Evolutionary conservation across 2,888 invertebrate genomes (phyloP), one percentile per base, ranked within the genome.

Genomic region (Harmothoe impar): DNA sequence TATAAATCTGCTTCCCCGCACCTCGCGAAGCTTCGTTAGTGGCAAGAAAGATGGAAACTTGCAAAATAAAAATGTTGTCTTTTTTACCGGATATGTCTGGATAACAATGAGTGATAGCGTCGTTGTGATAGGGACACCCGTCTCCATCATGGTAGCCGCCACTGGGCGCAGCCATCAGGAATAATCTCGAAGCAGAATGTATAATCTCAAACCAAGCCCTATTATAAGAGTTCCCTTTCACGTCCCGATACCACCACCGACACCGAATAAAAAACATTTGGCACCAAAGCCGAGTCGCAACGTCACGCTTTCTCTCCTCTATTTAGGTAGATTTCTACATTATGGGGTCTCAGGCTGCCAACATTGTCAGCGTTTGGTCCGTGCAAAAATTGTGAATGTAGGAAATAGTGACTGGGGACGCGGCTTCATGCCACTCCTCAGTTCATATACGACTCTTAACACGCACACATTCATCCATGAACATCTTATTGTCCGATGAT

Each of bases 111-210:
- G 20, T n/a, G n/a, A 62, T 20, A 20, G n/a, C 1, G n/a, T n/a
- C 62, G 3, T 15, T 15, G 20, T 20, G n/a, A 62, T 62, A 43
- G 43, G 43, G 10, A 43, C 3, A 43, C 43, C 10, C 43, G 10
- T 43, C 43, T 7, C 43, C 43, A 43, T 43, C 43, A 43, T 7
- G 43, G 43, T 20, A 1, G 3, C 62, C 62, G 1, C 15, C n/a
- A 20, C 23, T 15, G 20, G 62, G 1, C n/a, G 20, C 62, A 62
- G 7, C 62, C 3, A n/a, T n/a, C 23, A 62, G 23, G 20, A 62
- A 12, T 62, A 62, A 62, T 62, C 62, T 62, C 62, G 62, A 62
- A n/a, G 62, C 62, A 62, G n/a, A 20, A 20, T 62, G 62, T n/a
- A n/a, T n/a, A 62, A n/a, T 62, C 62, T n/a, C 62, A 62, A 62